phyloP scores from a whole-genome alignment of 2,113 vertebrate genomes.

The Bambusicola thoracicus region DNA sequence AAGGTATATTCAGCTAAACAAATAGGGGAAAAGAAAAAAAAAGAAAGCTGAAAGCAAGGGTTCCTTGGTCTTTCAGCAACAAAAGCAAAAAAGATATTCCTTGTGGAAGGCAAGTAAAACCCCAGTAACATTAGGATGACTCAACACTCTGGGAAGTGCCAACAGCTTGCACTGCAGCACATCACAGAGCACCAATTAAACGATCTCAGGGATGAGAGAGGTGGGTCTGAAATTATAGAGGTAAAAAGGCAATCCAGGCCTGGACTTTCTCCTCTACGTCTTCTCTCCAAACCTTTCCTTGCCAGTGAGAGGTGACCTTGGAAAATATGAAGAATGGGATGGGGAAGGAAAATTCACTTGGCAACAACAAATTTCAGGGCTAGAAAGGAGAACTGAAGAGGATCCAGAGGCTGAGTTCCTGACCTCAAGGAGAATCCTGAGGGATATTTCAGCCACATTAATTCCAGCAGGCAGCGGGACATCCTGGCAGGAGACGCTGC shows the following conservation, averaged over 20 bases:
- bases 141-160: not conserved
- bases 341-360: constrained; percentile 39
- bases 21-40: not conserved
- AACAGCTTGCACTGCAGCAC: not conserved
- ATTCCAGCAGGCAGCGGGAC: constrained; percentile 49
- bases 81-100: not conserved
- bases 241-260: not conserved
- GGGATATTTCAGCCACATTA: constrained; percentile 52
- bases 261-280: not conserved
- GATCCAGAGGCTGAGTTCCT: constrained; percentile 60
- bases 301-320: constrained; percentile 49
- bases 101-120: not conserved
- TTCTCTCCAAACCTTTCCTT: constrained; percentile 20
- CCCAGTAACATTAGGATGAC: not conserved
- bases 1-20: not conserved
- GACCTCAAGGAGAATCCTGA: constrained; percentile 57
- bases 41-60: not conserved
- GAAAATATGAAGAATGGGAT: constrained; percentile 58
- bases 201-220: not conserved
- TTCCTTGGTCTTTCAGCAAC: not conserved
- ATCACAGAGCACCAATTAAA: not conserved
- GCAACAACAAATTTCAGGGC: constrained; percentile 36
- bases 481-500: constrained; percentile 52
- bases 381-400: constrained; percentile 39
- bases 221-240: not conserved